A percentile compares a stretch with the other conserved stretches of the same genome.
These are phyloP conservation scores for Mylabris sibirica DNA, from an alignment of 2,888 invertebrate species.

Conservation along the genomic window DNA sequence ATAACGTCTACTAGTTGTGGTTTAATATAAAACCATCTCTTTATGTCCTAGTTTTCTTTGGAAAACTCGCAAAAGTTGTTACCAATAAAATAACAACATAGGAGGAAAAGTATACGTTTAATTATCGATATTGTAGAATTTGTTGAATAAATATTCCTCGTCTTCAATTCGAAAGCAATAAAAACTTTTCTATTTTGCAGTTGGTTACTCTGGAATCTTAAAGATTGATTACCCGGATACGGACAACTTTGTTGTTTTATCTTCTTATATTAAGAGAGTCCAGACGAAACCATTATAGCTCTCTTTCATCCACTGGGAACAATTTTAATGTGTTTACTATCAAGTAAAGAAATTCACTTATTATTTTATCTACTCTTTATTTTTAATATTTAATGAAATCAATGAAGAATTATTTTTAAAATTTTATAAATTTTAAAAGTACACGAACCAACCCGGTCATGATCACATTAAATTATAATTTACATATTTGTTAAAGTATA, in stretches of 20 bases:
- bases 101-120: too few species aligned
- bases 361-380: too few species aligned
- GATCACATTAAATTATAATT: constrained; percentile 1
- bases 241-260: background rate
- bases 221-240: background rate
- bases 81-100: background rate
- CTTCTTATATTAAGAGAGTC: background rate
- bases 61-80: background rate
- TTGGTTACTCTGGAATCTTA: background rate
- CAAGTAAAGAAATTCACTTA: background rate
- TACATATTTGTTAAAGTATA: constrained; percentile 9
- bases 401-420: background rate
- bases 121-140: background rate
- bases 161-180: background rate
- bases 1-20: background rate
- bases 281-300: constrained; percentile 28
- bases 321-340: constrained; percentile 29
- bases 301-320: constrained; percentile 25
- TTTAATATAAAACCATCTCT: background rate
- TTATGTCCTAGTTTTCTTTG: background rate
- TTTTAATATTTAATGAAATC: background rate
- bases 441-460: background rate
- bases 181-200: background rate
- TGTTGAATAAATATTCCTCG: background rate
- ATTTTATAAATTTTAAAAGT: background rate